phyloP scores from a whole-genome alignment of 1,140 invertebrate genomes.

The Drosophila prosaltans region DNA sequence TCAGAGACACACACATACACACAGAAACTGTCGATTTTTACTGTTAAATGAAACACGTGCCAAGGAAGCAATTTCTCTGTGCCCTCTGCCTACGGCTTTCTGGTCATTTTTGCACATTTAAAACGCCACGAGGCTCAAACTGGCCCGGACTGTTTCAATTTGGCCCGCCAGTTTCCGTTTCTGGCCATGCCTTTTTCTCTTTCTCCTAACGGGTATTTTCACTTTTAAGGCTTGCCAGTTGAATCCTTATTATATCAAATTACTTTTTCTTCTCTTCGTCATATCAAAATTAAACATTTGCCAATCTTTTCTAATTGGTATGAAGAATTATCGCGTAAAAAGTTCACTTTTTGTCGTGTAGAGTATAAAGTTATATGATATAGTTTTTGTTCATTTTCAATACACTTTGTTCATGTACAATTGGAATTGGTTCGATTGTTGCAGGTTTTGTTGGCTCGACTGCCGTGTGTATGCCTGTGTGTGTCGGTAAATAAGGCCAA shows the following conservation, averaged over 20 bases:
- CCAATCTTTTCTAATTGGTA: conserved; percentile 5
- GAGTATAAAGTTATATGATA: neutral
- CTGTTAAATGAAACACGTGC: conserved; percentile 80
- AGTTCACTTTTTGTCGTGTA: neutral
- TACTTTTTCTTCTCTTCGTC: neutral
- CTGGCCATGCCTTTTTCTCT: conserved; percentile 19
- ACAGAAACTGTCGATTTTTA: conserved; percentile 52
- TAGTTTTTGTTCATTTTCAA: neutral
- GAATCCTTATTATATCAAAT: neutral
- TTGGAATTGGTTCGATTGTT: conserved; percentile 21
- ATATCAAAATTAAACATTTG: neutral
- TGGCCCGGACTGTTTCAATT: conserved; percentile 60
- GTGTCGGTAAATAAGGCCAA: conserved; percentile 7
- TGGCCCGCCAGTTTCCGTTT: conserved; percentile 57
- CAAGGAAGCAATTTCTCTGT: conserved; percentile 77
- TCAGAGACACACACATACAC: neutral
- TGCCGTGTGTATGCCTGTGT: neutral
- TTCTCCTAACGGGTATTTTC: conserved; percentile 5
- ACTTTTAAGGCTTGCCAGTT: conserved; percentile 20
- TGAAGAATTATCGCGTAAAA: neutral
- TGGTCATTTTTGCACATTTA: conserved; percentile 64
- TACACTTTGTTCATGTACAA: neutral
- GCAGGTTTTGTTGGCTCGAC: neutral
- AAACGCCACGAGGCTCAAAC: conserved; percentile 53
- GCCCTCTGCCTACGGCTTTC: conserved; percentile 52